Evolutionary conservation across 2,888 invertebrate species (phyloP), one percentile per base, ranked within the genome.

Genomic region (Eupeodes luniger): DNA sequence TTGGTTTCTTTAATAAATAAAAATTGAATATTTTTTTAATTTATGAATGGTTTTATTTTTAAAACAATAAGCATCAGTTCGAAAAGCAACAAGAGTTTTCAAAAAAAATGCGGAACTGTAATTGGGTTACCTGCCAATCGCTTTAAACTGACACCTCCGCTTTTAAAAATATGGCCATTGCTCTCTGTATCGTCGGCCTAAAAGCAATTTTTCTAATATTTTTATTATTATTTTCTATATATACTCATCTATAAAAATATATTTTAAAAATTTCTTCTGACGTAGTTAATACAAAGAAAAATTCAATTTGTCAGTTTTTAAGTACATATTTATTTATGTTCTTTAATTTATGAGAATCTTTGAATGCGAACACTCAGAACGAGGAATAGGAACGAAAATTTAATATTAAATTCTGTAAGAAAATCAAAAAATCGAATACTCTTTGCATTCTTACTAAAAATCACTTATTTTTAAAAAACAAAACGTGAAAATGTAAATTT

Each of bases 41-140:
- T 66, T 66, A 49, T 66, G 66, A 66, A 66, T 66, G 66, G 49
- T 66, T 66, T 66, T 66, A 66, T 27, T 66, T 66, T 66, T 66
- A 47, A 66, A 62, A 66, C 47, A 66, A 66, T 66, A 27, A 62
- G 5, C 16, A 16, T 62, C 61, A 62, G n/a, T 61, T 59, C 1
- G 16, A 59, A 59, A 62, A 16, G 4, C 4, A 6, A 19, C 5
- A 12, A 4, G 6, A 47, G 47, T 27, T 16, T 19, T 19, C 19
- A 19, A 19, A 64, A 49, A 44, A 7, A 49, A 27, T 59, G 49
- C 81, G 85, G 85, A 81, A 85, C 16, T 62, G 47, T 74, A 85
- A 61, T 81, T 72, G 66, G 85, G 85, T 81, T 72, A 59, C 59
- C 53, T 72, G 59, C 16, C 66, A 72, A 85, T 69, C 69, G 47